Percentiles rank a stretch among this genome's conserved stretches.
Conservation (phyloP, 2,888 invertebrate genomes). For the Hoplodrina blanda region DNA sequence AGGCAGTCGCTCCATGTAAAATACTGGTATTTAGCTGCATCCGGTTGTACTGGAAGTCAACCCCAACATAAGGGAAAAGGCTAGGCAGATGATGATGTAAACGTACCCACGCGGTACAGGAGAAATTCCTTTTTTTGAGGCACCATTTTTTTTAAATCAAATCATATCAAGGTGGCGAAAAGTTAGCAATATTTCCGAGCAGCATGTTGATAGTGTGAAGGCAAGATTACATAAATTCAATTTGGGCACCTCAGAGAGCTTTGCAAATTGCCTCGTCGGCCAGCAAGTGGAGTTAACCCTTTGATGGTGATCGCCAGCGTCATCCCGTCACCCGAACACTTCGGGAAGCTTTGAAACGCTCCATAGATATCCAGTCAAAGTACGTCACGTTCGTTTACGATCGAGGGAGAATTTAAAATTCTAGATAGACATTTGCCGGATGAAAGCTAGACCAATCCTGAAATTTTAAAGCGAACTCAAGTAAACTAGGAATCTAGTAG, state of each 20-base stretch:
- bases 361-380: constrained; percentile 68
- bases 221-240: constrained; percentile 87
- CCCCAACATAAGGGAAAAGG: too few relatives aligned
- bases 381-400: constrained; percentile 49
- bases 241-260: constrained; percentile 83
- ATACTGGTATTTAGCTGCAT: too few relatives aligned
- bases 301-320: constrained; percentile 78
- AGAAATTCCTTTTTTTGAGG: too few relatives aligned
- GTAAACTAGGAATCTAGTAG: constrained; percentile 26
- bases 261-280: constrained; percentile 83
- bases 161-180: not conserved
- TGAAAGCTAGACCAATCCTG: constrained; percentile 59
- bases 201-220: constrained; percentile 68
- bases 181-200: constrained; percentile 27
- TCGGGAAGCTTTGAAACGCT: constrained; percentile 69
- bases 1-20: too few relatives aligned
- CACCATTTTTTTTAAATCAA: too few relatives aligned
- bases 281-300: constrained; percentile 79
- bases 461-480: constrained; percentile 63
- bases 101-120: too few relatives aligned
- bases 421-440: constrained; percentile 62
- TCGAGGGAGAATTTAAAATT: constrained; percentile 70
- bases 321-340: constrained; percentile 75
- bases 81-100: too few relatives aligned
- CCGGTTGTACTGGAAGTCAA: too few relatives aligned